Conservation (phyloP, 1,140 invertebrate genomes). For the Mesaphorura yosii region DNA sequence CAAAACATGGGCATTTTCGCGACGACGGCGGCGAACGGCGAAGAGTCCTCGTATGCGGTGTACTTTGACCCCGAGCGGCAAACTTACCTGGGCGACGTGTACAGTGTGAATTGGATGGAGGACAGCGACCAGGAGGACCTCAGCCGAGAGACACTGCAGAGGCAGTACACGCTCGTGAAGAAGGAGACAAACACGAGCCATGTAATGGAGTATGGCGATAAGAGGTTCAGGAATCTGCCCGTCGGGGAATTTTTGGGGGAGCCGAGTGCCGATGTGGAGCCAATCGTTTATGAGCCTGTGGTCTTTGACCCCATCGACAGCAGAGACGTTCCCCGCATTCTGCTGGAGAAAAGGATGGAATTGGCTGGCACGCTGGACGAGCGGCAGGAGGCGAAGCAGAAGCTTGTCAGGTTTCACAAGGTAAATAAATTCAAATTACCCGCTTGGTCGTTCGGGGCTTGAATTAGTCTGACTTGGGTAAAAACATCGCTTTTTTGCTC, state of each 20-base stretch:
- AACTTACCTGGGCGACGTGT: slow-evolving; percentile 50
- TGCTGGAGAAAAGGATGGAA: slow-evolving; percentile 22
- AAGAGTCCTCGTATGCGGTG: slow-evolving; percentile 50
- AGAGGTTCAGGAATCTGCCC: slow-evolving; percentile 36
- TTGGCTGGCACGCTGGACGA: slow-evolving; percentile 8
- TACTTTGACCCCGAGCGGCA: slow-evolving; percentile 43
- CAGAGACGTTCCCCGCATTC: slow-evolving; percentile 16
- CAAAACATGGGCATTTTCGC: slow-evolving; percentile 48
- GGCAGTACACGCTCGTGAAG: too few species aligned
- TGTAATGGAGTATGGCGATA: slow-evolving; percentile 48
- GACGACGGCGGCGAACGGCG: slow-evolving; percentile 50
- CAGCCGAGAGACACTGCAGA: too few species aligned
- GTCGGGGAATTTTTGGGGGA: slow-evolving; percentile 39
- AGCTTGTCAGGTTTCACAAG: slow-evolving; percentile 26
- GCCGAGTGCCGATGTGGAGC: slow-evolving; percentile 15
- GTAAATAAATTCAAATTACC: slow-evolving; percentile 21
- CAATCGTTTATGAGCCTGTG: slow-evolving; percentile 12
- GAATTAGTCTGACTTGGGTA: background rate
- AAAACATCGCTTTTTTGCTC: background rate
- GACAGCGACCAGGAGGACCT: slow-evolving; percentile 49
- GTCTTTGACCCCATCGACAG: slow-evolving; percentile 21
- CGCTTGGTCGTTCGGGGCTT: background rate
- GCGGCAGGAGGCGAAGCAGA: slow-evolving; percentile 15
- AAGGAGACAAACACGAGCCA: slow-evolving; percentile 49
- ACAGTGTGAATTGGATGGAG: slow-evolving; percentile 56